Evolutionary conservation across 2,888 invertebrate genomes (phyloP).

Genomic region (Nomada ruficornis): DNA sequence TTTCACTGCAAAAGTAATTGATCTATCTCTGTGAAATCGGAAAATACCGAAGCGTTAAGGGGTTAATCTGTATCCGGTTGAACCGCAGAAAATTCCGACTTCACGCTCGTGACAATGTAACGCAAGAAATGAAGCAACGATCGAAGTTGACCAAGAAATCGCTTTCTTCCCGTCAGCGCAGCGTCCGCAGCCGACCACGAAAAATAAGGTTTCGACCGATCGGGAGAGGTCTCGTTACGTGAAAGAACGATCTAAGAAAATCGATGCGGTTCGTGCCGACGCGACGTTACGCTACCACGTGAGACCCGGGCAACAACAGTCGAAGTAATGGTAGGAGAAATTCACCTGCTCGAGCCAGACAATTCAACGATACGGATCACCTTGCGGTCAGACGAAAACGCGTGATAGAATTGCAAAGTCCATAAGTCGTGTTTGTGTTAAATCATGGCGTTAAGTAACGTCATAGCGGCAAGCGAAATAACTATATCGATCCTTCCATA

Average conservation of each 20-base stretch:
- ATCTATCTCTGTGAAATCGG: not conserved
- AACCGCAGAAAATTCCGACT: conserved; percentile 14
- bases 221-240: conserved; percentile 42
- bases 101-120: conserved; percentile 21
- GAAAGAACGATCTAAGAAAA: conserved; percentile 64
- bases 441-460: conserved; percentile 53
- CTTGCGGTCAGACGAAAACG: not conserved
- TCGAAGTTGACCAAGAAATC: conserved; percentile 35
- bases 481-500: not conserved
- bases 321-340: conserved; percentile 24
- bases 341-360: conserved; percentile 50
- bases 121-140: conserved; percentile 3
- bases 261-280: conserved; percentile 48
- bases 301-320: conserved; percentile 3
- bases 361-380: not conserved
- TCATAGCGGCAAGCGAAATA: conserved; percentile 25
- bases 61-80: conserved; percentile 13
- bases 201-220: conserved; percentile 52
- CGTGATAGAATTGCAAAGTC: conserved; percentile 10
- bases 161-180: conserved; percentile 55
- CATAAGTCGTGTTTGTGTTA: conserved; percentile 20
- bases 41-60: not conserved
- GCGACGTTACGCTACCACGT: conserved; percentile 20
- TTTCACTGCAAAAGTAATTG: not conserved
- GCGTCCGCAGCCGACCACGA: conserved; percentile 46